phyloP scores from a whole-genome alignment of 2,113 vertebrate genomes.

The Phalacrocorax pelagicus region DNA sequence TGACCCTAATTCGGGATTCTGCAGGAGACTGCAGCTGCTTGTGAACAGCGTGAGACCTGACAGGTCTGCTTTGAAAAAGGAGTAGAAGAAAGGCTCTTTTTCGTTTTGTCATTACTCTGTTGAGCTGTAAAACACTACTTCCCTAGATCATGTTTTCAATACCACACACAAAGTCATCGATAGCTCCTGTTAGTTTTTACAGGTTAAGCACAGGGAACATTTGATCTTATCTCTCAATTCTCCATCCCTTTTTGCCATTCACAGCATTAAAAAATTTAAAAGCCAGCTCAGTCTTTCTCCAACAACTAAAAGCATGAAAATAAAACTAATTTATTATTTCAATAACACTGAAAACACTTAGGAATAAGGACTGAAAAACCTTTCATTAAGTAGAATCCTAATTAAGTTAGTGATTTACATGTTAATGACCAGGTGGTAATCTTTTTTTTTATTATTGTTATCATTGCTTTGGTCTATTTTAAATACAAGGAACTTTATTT shows the following conservation, averaged over 20 bases:
- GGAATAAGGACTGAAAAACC: constrained; percentile 3
- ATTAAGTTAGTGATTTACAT: constrained; percentile 57
- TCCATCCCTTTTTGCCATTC: background rate
- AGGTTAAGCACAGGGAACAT: constrained; percentile 29
- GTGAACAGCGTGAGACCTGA: background rate
- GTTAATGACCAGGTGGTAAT: constrained; percentile 25
- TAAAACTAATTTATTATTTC: constrained; percentile 47
- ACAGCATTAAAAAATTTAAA: background rate
- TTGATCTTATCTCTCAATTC: constrained; percentile 33
- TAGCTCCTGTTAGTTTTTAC: constrained; percentile 50
- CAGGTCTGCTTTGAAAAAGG: background rate
- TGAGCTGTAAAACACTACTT: background rate
- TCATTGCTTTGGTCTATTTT: background rate
- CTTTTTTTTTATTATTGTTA: background rate
- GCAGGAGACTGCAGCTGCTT: background rate
- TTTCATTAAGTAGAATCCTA: constrained; percentile 37
- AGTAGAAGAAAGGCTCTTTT: background rate
- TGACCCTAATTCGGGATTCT: background rate
- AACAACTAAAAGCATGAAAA: constrained; percentile 19
- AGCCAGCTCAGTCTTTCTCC: background rate
- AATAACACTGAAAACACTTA: constrained; percentile 24
- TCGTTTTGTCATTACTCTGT: background rate
- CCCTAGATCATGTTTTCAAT: constrained; percentile 24
- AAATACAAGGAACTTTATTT: background rate
- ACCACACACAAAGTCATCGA: constrained; percentile 15